These are phyloP conservation scores for Amphimedon queenslandica DNA, from an alignment of 37 sponge, comb jelly and placozoan species.

Conservation along the genomic window DNA sequence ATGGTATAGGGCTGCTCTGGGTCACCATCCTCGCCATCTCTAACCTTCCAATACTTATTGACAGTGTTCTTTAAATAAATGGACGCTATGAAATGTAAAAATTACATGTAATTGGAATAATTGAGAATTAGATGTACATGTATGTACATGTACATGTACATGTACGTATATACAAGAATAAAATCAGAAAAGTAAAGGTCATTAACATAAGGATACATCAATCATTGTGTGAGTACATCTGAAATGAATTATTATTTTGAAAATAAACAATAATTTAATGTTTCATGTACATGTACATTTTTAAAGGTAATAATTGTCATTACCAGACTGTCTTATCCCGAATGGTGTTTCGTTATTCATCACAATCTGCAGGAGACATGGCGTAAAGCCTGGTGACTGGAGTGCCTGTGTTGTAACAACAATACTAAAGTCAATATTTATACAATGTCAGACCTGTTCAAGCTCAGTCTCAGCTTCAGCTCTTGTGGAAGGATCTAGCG, in stretches of 20 bases:
- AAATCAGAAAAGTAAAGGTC: too few species aligned
- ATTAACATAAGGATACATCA: too few species aligned
- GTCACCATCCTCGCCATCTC: slow-evolving; percentile 31
- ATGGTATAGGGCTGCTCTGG: slow-evolving; percentile 44
- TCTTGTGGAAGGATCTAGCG: slow-evolving; percentile 37
- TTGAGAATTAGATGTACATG: not conserved
- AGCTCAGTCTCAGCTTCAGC: slow-evolving; percentile 44
- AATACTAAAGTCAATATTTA: not conserved
- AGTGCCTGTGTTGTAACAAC: slow-evolving; percentile 17
- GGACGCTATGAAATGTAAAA: slow-evolving; percentile 34
- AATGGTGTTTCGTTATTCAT: slow-evolving; percentile 20
- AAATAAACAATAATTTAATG: too few species aligned
- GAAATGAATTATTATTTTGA: too few species aligned
- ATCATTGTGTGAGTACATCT: too few species aligned
- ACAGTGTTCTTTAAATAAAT: slow-evolving; percentile 90
- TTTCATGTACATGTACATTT: too few species aligned
- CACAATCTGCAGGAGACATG: slow-evolving; percentile 67
- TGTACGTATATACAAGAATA: too few species aligned
- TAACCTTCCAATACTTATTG: slow-evolving; percentile 73
- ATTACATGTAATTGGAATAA: not conserved
- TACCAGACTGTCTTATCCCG: slow-evolving; percentile 60
- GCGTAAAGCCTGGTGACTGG: slow-evolving; percentile 40
- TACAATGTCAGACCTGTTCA: slow-evolving; percentile 20
- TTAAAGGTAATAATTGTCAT: too few species aligned
- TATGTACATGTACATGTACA: too few species aligned